Conservation (phyloP, 1,140 invertebrate genomes). For the Eumaeus atala region DNA sequence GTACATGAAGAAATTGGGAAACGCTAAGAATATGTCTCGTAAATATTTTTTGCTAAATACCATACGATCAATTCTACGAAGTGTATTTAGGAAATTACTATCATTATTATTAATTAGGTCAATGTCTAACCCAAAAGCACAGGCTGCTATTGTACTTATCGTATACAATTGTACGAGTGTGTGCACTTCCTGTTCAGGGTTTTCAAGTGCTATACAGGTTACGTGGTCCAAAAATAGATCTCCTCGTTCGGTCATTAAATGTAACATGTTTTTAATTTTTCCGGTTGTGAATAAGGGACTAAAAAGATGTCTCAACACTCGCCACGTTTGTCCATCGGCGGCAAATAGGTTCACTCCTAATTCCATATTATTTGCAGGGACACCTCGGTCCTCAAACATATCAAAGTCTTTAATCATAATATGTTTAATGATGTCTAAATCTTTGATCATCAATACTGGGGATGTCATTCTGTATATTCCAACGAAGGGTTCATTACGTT, state of each 20-base stretch:
- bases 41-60: slow-evolving; percentile 22
- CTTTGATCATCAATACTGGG: slow-evolving; percentile 64
- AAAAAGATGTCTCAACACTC: slow-evolving; percentile 65
- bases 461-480: slow-evolving; percentile 37
- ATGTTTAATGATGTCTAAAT: slow-evolving; percentile 75
- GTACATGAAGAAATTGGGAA: slow-evolving; percentile 33
- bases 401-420: slow-evolving; percentile 57
- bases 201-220: slow-evolving; percentile 29
- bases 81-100: slow-evolving; percentile 19
- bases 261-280: slow-evolving; percentile 63
- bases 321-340: slow-evolving; percentile 69
- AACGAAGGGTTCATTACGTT: slow-evolving; percentile 21
- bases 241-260: slow-evolving; percentile 38
- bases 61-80: slow-evolving; percentile 27
- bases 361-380: slow-evolving; percentile 63
- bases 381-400: slow-evolving; percentile 63
- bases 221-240: slow-evolving; percentile 41
- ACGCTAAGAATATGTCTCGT: slow-evolving; percentile 39
- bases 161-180: slow-evolving; percentile 55
- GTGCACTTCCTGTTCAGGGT: slow-evolving; percentile 48
- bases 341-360: slow-evolving; percentile 54
- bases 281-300: slow-evolving; percentile 74
- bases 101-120: slow-evolving; percentile 38
- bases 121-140: slow-evolving; percentile 75
- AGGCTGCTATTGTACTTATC: slow-evolving; percentile 69